Evolutionary conservation across 2,888 invertebrate species (phyloP).

Genomic region (Alviniconcha strummeri): DNA sequence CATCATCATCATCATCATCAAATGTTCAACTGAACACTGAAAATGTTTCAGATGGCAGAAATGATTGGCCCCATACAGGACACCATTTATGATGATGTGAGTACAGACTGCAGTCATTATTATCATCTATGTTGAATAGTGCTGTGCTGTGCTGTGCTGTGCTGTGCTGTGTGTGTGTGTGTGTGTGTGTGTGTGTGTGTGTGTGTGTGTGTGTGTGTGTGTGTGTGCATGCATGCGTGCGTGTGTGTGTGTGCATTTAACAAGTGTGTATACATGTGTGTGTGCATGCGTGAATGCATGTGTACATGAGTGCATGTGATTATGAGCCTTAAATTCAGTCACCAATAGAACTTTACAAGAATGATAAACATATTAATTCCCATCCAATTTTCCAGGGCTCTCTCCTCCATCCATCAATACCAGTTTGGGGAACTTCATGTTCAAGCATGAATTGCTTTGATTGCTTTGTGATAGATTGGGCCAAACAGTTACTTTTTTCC

Average conservation of each 20-base stretch:
- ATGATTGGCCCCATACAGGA: constrained; percentile 37
- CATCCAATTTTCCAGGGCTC: too few species aligned
- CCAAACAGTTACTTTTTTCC: too few species aligned
- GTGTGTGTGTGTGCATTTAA: background rate
- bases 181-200: background rate
- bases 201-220: background rate
- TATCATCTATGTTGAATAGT: too few species aligned
- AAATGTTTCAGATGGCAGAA: constrained; percentile 33
- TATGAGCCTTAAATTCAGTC: too few species aligned
- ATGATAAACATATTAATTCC: too few species aligned
- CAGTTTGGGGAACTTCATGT: too few species aligned
- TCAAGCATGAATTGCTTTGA: too few species aligned
- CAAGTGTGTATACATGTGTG: background rate
- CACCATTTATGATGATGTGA: constrained; percentile 45
- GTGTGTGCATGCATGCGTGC: background rate
- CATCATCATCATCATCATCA: too few species aligned
- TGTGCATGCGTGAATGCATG: background rate
- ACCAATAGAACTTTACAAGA: too few species aligned
- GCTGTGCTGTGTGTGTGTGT: background rate
- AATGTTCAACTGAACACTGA: too few species aligned
- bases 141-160: background rate
- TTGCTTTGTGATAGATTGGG: too few species aligned
- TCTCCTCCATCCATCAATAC: too few species aligned
- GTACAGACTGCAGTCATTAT: background rate
- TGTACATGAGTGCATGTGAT: background rate